Base-by-base conservation (phyloP, 64 coral and sea anemone species). In the Platygyra sinensis region DNA sequence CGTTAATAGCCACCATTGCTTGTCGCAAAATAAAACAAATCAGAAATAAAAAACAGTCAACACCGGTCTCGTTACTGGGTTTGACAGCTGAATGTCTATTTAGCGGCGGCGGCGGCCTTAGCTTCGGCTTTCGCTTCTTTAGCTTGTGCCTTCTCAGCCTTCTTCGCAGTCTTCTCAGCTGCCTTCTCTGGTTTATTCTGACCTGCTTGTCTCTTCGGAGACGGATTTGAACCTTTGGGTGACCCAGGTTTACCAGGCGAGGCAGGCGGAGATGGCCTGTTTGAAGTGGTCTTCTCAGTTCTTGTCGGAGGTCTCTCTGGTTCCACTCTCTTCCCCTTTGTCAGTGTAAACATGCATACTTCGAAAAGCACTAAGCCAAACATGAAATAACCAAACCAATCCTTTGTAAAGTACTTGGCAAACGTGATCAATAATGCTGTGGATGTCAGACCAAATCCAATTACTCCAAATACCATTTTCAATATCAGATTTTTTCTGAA, bases 301-400 rank as follows among this genome's bases (percentile, higher is more conserved):
- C 63, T 64, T n/a, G 31, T 85, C 8, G 62, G 81, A 22, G 81
- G 62, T 5, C 81, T 69, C 33, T 85, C 81, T 38, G 81, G 62
- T 14, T 71, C 62, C 69, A 85, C 64, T n/a, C 2, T 69, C 81
- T 85, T 85, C 17, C 81, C 32, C 63, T 85, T 85, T 51, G 81
- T 85, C 19, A 85, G 1, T 5, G 62, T 27, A 42, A 85, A 85
- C 81, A 85, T 85, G 33, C 62, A 64, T 27, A 85, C 31, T 32
- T 85, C 81, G 20, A 85, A 85, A 10, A 50, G 12, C 27, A 85
- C 39, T 63, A 85, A n/a, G 1, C 81, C 61, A 2, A 72, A 38
- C 81, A 85, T 85, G 24, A 85, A 85, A 11, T 85, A 85, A 36
- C 62, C 30, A 85, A 85, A 85, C 81, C 81, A 85, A 60, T 85